Evolutionary conservation across 2,797 vertebrate genomes (phyloP), one percentile per base, ranked within the genome.

Genomic region (Linurgus olivaceus): DNA sequence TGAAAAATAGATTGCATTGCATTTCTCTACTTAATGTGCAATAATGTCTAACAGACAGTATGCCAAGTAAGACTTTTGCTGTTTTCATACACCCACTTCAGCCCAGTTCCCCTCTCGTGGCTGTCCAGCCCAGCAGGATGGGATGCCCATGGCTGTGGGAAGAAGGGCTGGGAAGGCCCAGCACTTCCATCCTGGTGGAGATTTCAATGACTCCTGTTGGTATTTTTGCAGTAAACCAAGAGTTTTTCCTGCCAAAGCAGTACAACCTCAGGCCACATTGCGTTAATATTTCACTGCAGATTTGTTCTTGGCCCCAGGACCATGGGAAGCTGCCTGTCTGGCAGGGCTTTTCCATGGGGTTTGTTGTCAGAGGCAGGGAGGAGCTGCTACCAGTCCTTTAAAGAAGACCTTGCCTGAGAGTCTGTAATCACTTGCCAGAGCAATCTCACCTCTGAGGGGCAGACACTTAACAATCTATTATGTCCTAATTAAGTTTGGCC

Each of bases 401-500:
- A 58, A 92, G 61, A 57, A 86, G 42, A 52, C 42, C 55, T 90
- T 79, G 31, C 31, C 59, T 66, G 74, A 51, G 51, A 70, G 55
- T 59, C 66, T 85, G 71, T 65, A 91, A 83, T 83, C 95, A 66
- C 38, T 78, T 85, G 57, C 59, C 51, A 55, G 86, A 82, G 86
- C 70, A 91, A 88, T 93, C 81, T 51, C 86, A 95, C 68, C 96
- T 95, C 91, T 40, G 72, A 80, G 92, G 90, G 78, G 79, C 88
- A 86, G 72, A 33, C 81, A 81, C 73, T 96, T 86, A 94, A 86
- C 91, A 58, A 82, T 94, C 96, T 93, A 96, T 97, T 96, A 96
- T 77, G 47, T 54, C 38, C 4, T 95, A 96, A 97, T 96, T 94
- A 96, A 96, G 79, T 93, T 74, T 94, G 96, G 92, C 90, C 92